Evolutionary conservation across 1,140 invertebrate genomes (phyloP), one percentile per base, ranked within the genome.

Genomic region (Eurosta solidaginis): DNA sequence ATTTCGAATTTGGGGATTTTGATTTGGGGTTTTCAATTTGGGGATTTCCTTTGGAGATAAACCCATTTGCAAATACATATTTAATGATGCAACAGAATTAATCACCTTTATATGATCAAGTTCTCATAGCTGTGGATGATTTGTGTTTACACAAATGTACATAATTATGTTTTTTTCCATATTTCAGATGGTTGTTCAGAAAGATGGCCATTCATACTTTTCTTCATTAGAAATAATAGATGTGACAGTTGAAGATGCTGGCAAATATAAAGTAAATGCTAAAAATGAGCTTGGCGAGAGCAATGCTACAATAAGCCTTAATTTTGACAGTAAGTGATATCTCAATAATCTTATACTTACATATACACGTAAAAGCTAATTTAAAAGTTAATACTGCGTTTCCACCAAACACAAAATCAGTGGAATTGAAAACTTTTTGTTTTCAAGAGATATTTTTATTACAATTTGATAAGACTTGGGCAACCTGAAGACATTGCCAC

Each of bases 241-340:
- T 89, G 96, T 98, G 80, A 97, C 95, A 77, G 95, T 97, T 84
- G 96, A 97, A 91, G 96, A 98, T 92, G 96, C 96, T 89, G 96
- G 96, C 83, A 98, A 98, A 92, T 98, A 98, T 89, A 95, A 96
- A 91, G 96, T 97, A 82, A 97, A 95, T 81, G 96, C 96, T 82
- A 97, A 97, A 89, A 98, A 98, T 90, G 96, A 97, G 89, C 92
- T 98, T 81, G 96, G 96, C 86, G 96, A 98, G 90, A 97, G 95
- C 86, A 97, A 97, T 88, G 96, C 96, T 45, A 96, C 96, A 45
- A 98, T 98, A 89, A 97, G 95, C 89, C 92, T 98, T 76, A 98
- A 98, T 90, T 98, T 98, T 91, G 97, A 98, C 92, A 97, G 96
- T 97, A 93, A 97, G 96, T 96, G 84, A 14, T 36, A 59, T 22